phyloP scores from a whole-genome alignment of 2,888 invertebrate species.

The Zhengitettix transpicula region DNA sequence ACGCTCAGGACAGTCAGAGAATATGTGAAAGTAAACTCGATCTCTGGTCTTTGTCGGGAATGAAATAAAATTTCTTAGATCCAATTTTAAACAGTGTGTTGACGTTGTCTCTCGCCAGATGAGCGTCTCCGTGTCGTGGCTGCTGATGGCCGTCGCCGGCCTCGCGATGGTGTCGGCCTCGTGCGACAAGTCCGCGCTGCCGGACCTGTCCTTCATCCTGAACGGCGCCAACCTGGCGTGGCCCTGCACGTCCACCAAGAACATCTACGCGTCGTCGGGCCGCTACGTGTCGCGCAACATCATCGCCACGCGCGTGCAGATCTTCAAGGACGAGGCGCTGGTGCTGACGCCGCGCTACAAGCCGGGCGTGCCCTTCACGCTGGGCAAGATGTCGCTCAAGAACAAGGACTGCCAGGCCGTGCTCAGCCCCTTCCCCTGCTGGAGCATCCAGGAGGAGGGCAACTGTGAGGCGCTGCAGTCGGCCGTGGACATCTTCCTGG shows the following conservation, averaged over 20 bases:
- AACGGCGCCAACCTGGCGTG: constrained; percentile 29
- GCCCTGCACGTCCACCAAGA: constrained; percentile 40
- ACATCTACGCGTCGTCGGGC: constrained; percentile 36
- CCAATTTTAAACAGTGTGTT: neutral
- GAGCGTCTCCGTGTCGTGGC: neutral
- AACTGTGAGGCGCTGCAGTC: constrained; percentile 48
- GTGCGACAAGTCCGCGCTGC: constrained; percentile 18
- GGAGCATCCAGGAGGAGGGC: constrained; percentile 44
- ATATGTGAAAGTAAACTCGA: too few species aligned
- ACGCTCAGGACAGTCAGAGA: too few species aligned
- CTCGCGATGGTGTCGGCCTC: constrained; percentile 15
- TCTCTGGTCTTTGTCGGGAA: too few species aligned
- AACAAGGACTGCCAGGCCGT: constrained; percentile 30
- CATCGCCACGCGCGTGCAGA: constrained; percentile 41
- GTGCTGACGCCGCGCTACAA: constrained; percentile 33
- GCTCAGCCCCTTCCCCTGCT: constrained; percentile 43
- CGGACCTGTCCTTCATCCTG: constrained; percentile 21
- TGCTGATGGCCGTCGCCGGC: constrained; percentile 3
- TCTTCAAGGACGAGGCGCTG: constrained; percentile 37
- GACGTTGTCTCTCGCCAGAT: neutral
- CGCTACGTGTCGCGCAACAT: constrained; percentile 40
- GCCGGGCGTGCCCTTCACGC: constrained; percentile 20
- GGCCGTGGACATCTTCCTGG: constrained; percentile 45
- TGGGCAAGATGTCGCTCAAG: constrained; percentile 35
- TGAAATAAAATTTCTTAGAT: too few species aligned